phyloP scores from a whole-genome alignment of 2,797 vertebrate genomes.

The Parambassis ranga region DNA sequence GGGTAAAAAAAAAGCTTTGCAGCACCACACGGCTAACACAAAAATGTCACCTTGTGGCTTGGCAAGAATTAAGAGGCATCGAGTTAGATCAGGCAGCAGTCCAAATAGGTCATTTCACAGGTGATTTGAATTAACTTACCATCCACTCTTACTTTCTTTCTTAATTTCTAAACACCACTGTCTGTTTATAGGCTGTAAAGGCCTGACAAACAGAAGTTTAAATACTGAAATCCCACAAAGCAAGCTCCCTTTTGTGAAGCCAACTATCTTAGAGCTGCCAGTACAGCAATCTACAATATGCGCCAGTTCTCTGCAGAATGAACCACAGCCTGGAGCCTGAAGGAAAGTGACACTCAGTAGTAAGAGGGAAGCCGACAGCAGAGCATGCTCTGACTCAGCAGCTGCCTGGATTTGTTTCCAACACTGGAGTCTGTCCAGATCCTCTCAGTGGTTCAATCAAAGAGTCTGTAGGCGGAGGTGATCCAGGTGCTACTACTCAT shows the following conservation, averaged over 20 bases:
- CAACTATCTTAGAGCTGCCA: conserved; percentile 9
- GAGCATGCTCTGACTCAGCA: conserved; percentile 60
- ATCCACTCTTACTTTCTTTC: no score
- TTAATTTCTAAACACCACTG: no score
- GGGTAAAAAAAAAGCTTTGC: no score
- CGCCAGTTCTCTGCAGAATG: neutral
- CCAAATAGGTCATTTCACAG: no score
- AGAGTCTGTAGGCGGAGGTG: conserved; percentile 18
- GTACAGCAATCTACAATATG: conserved; percentile 4
- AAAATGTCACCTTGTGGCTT: no score
- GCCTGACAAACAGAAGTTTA: neutral
- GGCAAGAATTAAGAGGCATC: no score
- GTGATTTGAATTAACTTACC: no score
- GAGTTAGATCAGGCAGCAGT: no score
- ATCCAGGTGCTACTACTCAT: conserved; percentile 41
- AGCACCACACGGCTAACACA: no score
- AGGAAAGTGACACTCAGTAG: conserved; percentile 9
- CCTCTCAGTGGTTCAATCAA: conserved; percentile 25
- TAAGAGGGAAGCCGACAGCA: conserved; percentile 8
- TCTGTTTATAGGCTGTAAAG: no score
- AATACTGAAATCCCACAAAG: neutral
- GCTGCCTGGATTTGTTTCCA: conserved; percentile 46
- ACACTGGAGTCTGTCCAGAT: conserved; percentile 40
- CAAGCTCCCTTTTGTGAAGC: neutral
- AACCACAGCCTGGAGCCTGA: conserved; percentile 14